Percentiles rank a stretch among this genome's conserved stretches.
Evolutionary conservation across 2,888 invertebrate genomes (phyloP).

Genomic region (Scaptodrosophila latifasciaeformis): DNA sequence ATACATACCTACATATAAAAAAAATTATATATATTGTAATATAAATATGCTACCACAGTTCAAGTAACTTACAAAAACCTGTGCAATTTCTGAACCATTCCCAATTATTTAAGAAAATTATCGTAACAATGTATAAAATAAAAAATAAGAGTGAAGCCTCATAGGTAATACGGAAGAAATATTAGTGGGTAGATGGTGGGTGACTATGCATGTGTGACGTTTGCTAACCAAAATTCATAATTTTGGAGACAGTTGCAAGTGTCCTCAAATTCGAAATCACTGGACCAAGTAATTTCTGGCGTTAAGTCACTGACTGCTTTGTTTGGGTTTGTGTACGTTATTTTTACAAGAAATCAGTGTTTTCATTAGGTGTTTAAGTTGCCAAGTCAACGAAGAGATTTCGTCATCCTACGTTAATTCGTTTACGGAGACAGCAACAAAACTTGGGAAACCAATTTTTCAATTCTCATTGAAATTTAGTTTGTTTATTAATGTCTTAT

Average conservation of each 20-base stretch:
- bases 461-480: too few species aligned
- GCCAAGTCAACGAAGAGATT: too few species aligned
- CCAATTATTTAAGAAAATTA: slow-evolving; percentile 67
- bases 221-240: too few species aligned
- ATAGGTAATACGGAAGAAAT: not conserved
- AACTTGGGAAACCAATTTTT: too few species aligned
- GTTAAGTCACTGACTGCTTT: slow-evolving; percentile 58
- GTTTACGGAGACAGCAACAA: too few species aligned
- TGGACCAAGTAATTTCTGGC: slow-evolving; percentile 55
- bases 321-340: slow-evolving; percentile 24
- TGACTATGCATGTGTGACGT: slow-evolving; percentile 21
- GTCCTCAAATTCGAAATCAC: slow-evolving; percentile 44
- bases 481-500: too few species aligned
- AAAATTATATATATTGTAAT: too few species aligned
- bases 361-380: too few species aligned
- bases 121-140: slow-evolving; percentile 33
- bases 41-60: too few species aligned
- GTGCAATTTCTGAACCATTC: slow-evolving; percentile 39
- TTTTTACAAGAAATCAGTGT: too few species aligned
- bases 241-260: slow-evolving; percentile 37
- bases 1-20: slow-evolving; percentile 15
- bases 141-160: not conserved
- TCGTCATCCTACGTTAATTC: too few species aligned
- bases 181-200: slow-evolving; percentile 16
- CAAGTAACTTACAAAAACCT: too few species aligned